Conservation (phyloP, 2,888 invertebrate species). For the Balanococcus diminutus region DNA sequence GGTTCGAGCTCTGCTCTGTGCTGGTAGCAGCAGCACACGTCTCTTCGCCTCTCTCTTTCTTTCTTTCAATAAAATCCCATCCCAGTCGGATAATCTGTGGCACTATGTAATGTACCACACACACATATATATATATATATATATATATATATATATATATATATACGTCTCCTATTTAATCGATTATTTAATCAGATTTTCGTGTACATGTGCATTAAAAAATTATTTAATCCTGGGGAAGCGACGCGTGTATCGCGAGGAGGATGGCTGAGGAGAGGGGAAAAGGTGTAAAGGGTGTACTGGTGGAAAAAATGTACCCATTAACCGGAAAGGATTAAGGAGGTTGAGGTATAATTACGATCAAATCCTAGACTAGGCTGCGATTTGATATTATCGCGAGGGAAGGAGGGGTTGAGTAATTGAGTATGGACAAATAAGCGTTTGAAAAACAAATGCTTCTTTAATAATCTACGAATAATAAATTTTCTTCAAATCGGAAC, state of each 20-base stretch:
- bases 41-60: too few relatives aligned
- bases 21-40: not conserved
- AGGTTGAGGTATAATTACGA: too few relatives aligned
- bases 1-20: not conserved
- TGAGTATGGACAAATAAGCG: too few relatives aligned
- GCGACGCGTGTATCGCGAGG: not conserved
- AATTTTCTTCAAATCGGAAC: too few relatives aligned
- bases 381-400: too few relatives aligned
- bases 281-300: not conserved
- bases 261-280: not conserved
- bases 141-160: too few relatives aligned
- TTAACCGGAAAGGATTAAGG: not conserved
- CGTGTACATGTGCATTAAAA: not conserved
- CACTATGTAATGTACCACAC: not conserved
- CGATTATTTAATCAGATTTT: constrained; percentile 17
- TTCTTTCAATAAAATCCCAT: not conserved
- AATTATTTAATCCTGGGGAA: not conserved
- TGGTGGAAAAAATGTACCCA: not conserved
- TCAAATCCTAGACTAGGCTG: too few relatives aligned
- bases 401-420: too few relatives aligned
- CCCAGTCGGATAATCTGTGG: not conserved
- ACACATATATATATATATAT: too few relatives aligned
- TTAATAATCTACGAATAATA: too few relatives aligned
- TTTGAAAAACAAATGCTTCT: too few relatives aligned
- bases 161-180: too few relatives aligned